These are phyloP conservation scores for Philonicus albiceps DNA, from an alignment of 2,888 invertebrate species.

Conservation along the genomic window DNA sequence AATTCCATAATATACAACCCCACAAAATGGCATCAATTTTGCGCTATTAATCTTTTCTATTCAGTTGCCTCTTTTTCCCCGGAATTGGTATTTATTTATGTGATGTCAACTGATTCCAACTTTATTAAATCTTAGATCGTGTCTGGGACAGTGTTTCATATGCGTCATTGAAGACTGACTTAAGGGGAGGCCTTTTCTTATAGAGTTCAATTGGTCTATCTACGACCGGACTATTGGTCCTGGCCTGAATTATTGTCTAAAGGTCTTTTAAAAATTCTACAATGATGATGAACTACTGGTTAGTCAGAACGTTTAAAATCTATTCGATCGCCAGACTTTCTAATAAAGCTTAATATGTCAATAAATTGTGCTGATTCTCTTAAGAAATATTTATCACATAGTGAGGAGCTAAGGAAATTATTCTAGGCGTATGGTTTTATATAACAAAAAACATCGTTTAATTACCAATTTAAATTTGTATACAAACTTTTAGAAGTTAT, in stretches of 20 bases:
- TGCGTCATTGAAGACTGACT: neutral
- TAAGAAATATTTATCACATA: neutral
- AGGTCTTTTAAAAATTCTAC: neutral
- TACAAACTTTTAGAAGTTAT: too few relatives aligned
- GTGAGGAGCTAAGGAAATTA: neutral
- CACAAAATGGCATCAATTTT: neutral
- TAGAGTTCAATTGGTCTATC: neutral
- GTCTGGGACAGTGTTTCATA: neutral
- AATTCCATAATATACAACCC: neutral
- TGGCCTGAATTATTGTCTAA: neutral
- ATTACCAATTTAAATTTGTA: too few relatives aligned
- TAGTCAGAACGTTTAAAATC: neutral
- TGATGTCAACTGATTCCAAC: neutral
- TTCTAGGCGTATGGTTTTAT: too few relatives aligned
- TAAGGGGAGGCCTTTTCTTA: neutral
- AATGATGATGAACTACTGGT: neutral
- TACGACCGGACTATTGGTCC: neutral
- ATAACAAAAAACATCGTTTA: too few relatives aligned
- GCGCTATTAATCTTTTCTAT: neutral
- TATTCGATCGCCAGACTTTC: neutral
- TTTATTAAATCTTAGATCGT: neutral
- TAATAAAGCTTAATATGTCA: neutral
- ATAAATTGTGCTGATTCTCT: neutral
- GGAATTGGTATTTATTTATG: neutral
- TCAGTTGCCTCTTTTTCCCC: neutral